phyloP scores from a whole-genome alignment of 2,113 vertebrate species.

The Takifugu flavidus region DNA sequence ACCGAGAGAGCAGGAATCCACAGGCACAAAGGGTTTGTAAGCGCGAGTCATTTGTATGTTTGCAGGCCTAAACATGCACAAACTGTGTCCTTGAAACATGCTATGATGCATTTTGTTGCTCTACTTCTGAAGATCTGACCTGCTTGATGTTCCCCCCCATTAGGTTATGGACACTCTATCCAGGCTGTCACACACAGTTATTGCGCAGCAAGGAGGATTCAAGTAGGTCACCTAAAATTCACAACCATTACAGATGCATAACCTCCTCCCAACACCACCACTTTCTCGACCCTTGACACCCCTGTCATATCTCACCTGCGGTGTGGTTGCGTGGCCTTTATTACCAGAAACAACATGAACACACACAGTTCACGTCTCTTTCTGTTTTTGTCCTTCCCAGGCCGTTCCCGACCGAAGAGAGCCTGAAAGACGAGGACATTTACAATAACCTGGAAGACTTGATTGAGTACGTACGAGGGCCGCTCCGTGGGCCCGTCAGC shows the following conservation, averaged over 20 bases:
- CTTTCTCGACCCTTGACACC: too few relatives aligned
- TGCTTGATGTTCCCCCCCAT: slow-evolving; percentile 15
- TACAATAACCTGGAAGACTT: slow-evolving; percentile 91
- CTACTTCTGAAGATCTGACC: too few relatives aligned
- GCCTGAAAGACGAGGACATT: slow-evolving; percentile 84
- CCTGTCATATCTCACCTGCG: too few relatives aligned
- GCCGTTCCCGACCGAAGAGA: slow-evolving; percentile 90
- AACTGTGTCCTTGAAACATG: too few relatives aligned
- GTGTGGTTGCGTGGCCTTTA: too few relatives aligned
- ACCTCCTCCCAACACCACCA: neutral
- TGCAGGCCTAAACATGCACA: too few relatives aligned
- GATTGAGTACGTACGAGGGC: slow-evolving; percentile 85
- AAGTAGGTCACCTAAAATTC: slow-evolving; percentile 72
- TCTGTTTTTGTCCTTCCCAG: slow-evolving; percentile 60
- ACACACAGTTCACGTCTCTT: too few relatives aligned
- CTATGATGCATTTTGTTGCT: too few relatives aligned
- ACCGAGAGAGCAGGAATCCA: too few relatives aligned
- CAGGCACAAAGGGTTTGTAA: too few relatives aligned
- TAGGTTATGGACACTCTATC: slow-evolving; percentile 94
- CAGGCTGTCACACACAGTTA: slow-evolving; percentile 82
- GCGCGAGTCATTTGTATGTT: too few relatives aligned
- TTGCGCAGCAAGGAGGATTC: slow-evolving; percentile 82
- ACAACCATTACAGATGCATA: neutral
- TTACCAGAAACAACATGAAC: too few relatives aligned
- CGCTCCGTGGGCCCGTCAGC: slow-evolving; percentile 19